Evolutionary conservation across 2,888 invertebrate species (phyloP), one percentile per base, ranked within the genome.

Genomic region (Mesorhabditis belari): DNA sequence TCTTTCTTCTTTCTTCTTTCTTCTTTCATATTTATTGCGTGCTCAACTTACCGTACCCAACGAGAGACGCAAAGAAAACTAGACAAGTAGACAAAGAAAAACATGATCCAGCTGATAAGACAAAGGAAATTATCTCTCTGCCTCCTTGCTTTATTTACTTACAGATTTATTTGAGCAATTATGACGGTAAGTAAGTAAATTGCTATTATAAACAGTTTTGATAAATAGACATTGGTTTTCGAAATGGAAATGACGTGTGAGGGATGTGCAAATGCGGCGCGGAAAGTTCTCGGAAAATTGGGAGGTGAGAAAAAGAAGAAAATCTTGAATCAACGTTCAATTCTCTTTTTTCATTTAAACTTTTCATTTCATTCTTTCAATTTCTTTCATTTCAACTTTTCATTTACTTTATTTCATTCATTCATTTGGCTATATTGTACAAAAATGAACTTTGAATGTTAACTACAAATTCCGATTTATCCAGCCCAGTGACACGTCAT

Each of bases 241-340:
- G 87, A 88, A 76, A 91, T 94, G 56, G 89, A 88, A 81, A 94
- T 94, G 93, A 91, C 92, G 3, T 95, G 94, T 81, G 90, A 89
- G 75, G 93, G 93, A 17, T 95, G 94, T 83, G 89, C 91, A 0
- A 88, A 88, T 59, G 90, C 92, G 49, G 90, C 93, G 3, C 88
- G 90, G 81, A 86, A 89, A 81, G 91, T 92, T 35, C 85, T 95
- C 19, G 88, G 86, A 61, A 91, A 91, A 83, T 82, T 89, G 60
- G 88, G 89, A 83, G 70, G 70, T 67, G n/a, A n/a, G 61, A 52
- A 24, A 55, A 23, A 6, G 28, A 35, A n/a, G 3, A 17, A 35
- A 25, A 24, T 17, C 21, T 55, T 25, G 17, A n/a, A 51, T n/a
- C 12, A 19, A 12, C 17, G 52, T n/a, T 21, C 9, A n/a, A 21